phyloP scores from a whole-genome alignment of 1,140 invertebrate genomes.

The Hirudo medicinalis region DNA sequence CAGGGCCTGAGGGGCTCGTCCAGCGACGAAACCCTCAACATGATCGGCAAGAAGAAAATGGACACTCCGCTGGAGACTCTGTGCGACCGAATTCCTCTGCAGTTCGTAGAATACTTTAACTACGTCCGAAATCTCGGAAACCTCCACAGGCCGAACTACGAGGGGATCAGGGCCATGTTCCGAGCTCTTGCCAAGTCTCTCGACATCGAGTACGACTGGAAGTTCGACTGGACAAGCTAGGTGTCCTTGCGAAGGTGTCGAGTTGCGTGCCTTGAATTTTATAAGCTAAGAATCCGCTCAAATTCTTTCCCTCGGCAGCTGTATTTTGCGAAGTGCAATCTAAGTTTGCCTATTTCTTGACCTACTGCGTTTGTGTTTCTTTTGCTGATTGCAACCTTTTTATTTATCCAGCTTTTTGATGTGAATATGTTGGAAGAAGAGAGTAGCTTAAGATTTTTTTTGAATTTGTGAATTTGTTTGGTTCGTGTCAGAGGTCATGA shows the following conservation, averaged over 20 bases:
- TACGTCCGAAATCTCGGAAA: constrained; percentile 94
- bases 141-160: constrained; percentile 98
- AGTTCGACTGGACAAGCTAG: constrained; percentile 76
- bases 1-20: constrained; percentile 20
- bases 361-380: no score
- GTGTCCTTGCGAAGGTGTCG: background rate
- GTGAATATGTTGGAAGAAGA: no score
- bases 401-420: no score
- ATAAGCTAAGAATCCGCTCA: no score
- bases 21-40: constrained; percentile 13
- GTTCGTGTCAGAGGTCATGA: no score
- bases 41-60: constrained; percentile 22
- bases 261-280: background rate
- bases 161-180: constrained; percentile 88
- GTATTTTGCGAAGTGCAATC: no score
- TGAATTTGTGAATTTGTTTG: no score
- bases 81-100: constrained; percentile 21
- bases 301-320: no score
- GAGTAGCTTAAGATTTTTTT: no score
- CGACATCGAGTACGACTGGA: constrained; percentile 80
- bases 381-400: no score
- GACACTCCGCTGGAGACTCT: constrained; percentile 15
- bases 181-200: constrained; percentile 81
- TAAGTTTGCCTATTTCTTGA: no score
- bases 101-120: constrained; percentile 80